Evolutionary conservation across 2,888 invertebrate genomes (phyloP).

Genomic region (Heteropelma amictum): DNA sequence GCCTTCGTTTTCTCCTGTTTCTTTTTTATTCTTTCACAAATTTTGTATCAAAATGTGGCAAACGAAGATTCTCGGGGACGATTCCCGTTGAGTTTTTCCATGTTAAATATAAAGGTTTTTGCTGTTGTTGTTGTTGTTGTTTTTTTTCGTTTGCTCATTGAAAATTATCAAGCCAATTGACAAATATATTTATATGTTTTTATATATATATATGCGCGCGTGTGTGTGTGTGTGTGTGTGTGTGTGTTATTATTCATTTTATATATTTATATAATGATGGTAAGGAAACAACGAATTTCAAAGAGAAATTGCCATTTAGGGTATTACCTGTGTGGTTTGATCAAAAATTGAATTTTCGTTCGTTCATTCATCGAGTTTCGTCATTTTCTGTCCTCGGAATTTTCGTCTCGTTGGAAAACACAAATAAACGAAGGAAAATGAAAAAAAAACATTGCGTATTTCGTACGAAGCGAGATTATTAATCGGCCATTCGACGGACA

Average conservation of each 20-base stretch:
- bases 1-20: constrained; percentile 44
- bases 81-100: no score
- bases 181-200: constrained; percentile 24
- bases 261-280: constrained; percentile 50
- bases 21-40: constrained; percentile 68
- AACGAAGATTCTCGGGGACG: constrained; percentile 72
- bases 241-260: constrained; percentile 14
- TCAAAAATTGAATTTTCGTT: constrained; percentile 74
- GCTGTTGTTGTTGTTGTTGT: constrained; percentile 50
- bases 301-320: constrained; percentile 84
- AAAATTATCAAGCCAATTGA: constrained; percentile 40
- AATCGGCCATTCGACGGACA: constrained; percentile 43
- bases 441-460: constrained; percentile 33
- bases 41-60: constrained; percentile 75
- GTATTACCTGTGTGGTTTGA: constrained; percentile 82
- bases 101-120: constrained; percentile 57
- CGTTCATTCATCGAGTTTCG: background rate
- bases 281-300: constrained; percentile 61
- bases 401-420: background rate
- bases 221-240: background rate
- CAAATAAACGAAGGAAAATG: background rate
- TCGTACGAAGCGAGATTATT: constrained; percentile 27
- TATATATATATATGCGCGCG: constrained; percentile 10
- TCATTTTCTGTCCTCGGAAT: constrained; percentile 10
- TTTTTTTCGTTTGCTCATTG: constrained; percentile 39